Conservation (phyloP, 2,113 vertebrate species). For the Notothenia rossii region DNA sequence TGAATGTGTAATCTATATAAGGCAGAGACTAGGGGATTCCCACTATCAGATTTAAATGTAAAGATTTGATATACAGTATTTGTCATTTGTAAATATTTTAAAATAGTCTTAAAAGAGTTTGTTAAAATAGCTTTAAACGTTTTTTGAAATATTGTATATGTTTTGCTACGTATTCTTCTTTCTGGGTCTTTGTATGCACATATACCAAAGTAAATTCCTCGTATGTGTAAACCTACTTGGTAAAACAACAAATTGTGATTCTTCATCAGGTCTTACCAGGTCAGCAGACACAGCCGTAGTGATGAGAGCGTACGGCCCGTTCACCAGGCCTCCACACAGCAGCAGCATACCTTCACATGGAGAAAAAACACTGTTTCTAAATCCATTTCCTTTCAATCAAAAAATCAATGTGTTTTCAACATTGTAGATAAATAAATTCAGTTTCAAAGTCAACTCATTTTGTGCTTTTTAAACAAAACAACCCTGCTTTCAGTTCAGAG, state of each 20-base stretch:
- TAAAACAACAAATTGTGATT: not conserved
- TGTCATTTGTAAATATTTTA: too few relatives aligned
- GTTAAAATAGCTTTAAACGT: too few relatives aligned
- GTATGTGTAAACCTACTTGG: too few relatives aligned
- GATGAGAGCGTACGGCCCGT: constrained; percentile 96
- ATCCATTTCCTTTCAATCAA: not conserved
- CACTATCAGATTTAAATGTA: too few relatives aligned
- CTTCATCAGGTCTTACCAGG: constrained; percentile 85
- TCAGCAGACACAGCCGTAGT: constrained; percentile 97
- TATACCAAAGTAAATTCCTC: too few relatives aligned
- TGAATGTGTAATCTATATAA: too few relatives aligned
- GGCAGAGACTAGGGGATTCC: too few relatives aligned
- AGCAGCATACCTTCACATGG: constrained; percentile 89
- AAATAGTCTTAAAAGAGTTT: too few relatives aligned
- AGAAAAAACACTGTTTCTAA: not conserved
- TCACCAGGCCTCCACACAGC: constrained; percentile 92
- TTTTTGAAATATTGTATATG: too few relatives aligned
- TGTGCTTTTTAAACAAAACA: not conserved
- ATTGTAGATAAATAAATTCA: not conserved
- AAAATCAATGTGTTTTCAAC: not conserved
- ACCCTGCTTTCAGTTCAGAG: not conserved
- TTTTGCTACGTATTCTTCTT: too few relatives aligned
- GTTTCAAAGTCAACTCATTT: not conserved
- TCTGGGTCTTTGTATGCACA: too few relatives aligned
- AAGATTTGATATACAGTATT: too few relatives aligned